Evolutionary conservation across 1,140 invertebrate species (phyloP).

Genomic region (Odontomachus brunneus): DNA sequence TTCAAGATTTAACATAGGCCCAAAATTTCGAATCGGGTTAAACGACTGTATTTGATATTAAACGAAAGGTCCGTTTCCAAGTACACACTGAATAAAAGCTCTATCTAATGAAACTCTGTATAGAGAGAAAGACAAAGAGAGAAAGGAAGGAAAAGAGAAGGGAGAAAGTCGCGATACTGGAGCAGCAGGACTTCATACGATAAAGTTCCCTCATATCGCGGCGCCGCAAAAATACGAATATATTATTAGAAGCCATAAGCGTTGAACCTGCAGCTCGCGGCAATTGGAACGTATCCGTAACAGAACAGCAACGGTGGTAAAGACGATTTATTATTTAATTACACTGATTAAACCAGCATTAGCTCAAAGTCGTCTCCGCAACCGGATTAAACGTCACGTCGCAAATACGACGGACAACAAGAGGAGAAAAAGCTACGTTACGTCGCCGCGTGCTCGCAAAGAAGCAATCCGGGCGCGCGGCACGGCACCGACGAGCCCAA

Average conservation of each 20-base stretch:
- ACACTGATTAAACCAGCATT: slow-evolving; percentile 41
- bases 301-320: neutral
- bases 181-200: too few species aligned
- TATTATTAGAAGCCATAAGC: neutral
- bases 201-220: too few species aligned
- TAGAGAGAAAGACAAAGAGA: too few species aligned
- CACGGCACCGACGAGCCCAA: neutral
- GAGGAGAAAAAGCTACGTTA: slow-evolving; percentile 26
- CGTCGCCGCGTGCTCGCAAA: slow-evolving; percentile 4
- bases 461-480: neutral
- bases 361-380: slow-evolving; percentile 26
- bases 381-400: slow-evolving; percentile 25
- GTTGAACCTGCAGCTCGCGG: neutral
- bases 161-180: too few species aligned
- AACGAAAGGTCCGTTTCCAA: too few species aligned
- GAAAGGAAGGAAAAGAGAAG: too few species aligned
- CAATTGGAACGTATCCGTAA: neutral
- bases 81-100: too few species aligned
- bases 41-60: too few species aligned
- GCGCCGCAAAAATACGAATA: neutral
- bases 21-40: too few species aligned
- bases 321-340: slow-evolving; percentile 33
- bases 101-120: too few species aligned
- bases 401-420: neutral
- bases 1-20: too few species aligned